Percentiles rank a stretch among this genome's conserved stretches.
phyloP scores from a whole-genome alignment of 2,113 vertebrate genomes.

The Rissa tridactyla region DNA sequence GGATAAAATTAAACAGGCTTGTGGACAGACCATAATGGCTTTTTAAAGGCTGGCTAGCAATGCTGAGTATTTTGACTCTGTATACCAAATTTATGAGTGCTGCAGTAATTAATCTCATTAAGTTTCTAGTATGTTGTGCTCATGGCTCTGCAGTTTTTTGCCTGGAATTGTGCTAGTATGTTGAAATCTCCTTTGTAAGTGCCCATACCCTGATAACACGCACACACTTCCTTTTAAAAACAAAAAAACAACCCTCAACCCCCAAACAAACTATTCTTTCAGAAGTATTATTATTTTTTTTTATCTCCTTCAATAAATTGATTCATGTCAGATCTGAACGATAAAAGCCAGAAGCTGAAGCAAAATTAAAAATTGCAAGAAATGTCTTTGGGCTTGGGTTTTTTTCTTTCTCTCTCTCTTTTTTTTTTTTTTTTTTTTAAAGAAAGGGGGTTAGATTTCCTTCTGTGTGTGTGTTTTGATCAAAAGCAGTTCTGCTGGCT shows the following conservation, averaged over 20 bases:
- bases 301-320: background rate
- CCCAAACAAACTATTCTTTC: background rate
- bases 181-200: background rate
- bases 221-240: background rate
- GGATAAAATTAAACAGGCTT: background rate
- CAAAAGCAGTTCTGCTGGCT: background rate
- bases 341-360: background rate
- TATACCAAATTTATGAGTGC: background rate
- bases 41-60: background rate
- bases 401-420: no score
- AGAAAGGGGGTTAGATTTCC: background rate
- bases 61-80: background rate
- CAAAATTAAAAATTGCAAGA: background rate
- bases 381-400: background rate
- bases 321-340: background rate
- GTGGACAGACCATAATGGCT: background rate
- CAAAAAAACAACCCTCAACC: background rate
- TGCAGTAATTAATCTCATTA: background rate
- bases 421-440: no score
- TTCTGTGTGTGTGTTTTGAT: background rate
- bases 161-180: background rate
- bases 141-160: background rate
- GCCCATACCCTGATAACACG: no score
- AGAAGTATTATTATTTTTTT: background rate
- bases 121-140: background rate